phyloP scores from a whole-genome alignment of 2,113 vertebrate species.

The Saccopteryx bilineata region DNA sequence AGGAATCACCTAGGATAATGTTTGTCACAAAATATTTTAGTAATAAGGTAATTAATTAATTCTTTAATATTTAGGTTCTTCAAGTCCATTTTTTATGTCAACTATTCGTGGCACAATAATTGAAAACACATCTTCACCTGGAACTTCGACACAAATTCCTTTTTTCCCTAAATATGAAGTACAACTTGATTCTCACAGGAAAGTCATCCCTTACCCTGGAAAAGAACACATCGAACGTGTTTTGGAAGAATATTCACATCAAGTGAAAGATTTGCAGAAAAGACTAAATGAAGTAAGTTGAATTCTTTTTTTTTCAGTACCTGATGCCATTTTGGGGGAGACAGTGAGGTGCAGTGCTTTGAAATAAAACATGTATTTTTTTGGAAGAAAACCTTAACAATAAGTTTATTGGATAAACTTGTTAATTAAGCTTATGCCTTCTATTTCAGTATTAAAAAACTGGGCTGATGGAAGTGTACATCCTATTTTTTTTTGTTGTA shows the following conservation, averaged over 20 bases:
- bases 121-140: slow-evolving; percentile 71
- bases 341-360: background rate
- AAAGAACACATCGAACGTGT: slow-evolving; percentile 82
- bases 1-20: background rate
- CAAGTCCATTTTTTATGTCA: slow-evolving; percentile 77
- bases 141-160: slow-evolving; percentile 54
- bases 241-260: slow-evolving; percentile 84
- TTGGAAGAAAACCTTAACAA: background rate
- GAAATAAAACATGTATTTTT: slow-evolving; percentile 6
- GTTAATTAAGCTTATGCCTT: background rate
- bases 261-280: slow-evolving; percentile 85
- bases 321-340: background rate
- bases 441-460: slow-evolving; percentile 52
- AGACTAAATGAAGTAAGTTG: slow-evolving; percentile 86
- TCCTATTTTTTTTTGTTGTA: slow-evolving; percentile 8
- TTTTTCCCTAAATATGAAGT: slow-evolving; percentile 76
- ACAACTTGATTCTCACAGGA: slow-evolving; percentile 65
- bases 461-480: background rate
- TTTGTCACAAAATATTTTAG: background rate
- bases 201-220: slow-evolving; percentile 60
- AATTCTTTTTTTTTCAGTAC: slow-evolving; percentile 23
- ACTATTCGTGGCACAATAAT: slow-evolving; percentile 66
- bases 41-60: slow-evolving; percentile 21
- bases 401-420: slow-evolving; percentile 1
- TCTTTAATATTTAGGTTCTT: slow-evolving; percentile 78